Base-by-base conservation (phyloP, 2,113 vertebrate genomes). In the Macrotus californicus region DNA sequence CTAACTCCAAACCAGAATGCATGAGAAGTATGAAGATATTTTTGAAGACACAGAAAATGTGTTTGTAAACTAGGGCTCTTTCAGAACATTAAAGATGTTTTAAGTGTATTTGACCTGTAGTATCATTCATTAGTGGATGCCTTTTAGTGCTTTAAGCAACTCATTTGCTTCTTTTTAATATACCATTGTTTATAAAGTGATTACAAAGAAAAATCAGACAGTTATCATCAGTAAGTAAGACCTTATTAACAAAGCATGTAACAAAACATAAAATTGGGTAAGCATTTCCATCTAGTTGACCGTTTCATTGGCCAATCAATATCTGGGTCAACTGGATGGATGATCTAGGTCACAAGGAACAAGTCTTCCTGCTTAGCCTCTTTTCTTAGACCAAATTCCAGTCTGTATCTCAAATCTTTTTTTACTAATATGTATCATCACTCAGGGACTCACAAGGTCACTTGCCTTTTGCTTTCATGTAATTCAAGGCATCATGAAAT, bases 141-240 rank as follows among this genome's bases (percentile, higher is more conserved):
- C 7, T 34, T 12, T 93, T 84, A 76, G 59, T 76, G 31, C 22
- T 87, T 75, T 80, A 75, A 87, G 18, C 15, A 92, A 39, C 54
- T 50, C n/a, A 95, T 67, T 89, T 72, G 19, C 46, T 90, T 69
- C 11, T 22, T 95, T 90, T n/a, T 48, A 92, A 93, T 75, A 84
- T 34, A 69, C 1, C 34, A 67, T 41, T 69, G 36, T 93, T 96
- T 89, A 64, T 50, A 64, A 95, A 91, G 61, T 56, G 9, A 54
- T 70, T 43, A 54, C 34, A 41, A 94, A 90, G 85, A 72, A 94
- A 72, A 77, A 59, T 12, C 7, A 91, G 46, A 79, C 4, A 31
- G 5, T 75, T 92, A 50, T 54, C 29, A 72, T 41, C 61, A 69
- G 46, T 81, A 91, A 72, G 72, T 87, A 77, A 84, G 52, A 85